phyloP scores from a whole-genome alignment of 1,140 invertebrate genomes.

The Zaprionus inermis region DNA sequence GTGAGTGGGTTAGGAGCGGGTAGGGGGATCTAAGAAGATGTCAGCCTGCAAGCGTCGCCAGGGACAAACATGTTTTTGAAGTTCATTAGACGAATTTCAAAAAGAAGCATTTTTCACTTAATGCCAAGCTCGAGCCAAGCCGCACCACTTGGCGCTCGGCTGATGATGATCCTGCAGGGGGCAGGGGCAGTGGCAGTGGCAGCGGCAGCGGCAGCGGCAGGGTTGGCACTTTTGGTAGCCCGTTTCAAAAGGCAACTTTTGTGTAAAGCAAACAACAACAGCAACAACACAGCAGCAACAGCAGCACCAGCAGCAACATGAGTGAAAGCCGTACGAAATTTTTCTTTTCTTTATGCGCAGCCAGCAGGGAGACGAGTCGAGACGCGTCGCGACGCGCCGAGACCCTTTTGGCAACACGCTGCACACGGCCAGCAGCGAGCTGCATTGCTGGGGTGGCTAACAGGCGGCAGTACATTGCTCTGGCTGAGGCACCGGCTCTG shows the following conservation, averaged over 20 bases:
- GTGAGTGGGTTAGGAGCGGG: not conserved
- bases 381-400: conserved; percentile 40
- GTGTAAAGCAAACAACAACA: conserved; percentile 56
- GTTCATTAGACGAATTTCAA: conserved; percentile 81
- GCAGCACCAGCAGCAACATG: conserved; percentile 39
- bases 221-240: conserved; percentile 60
- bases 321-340: conserved; percentile 75
- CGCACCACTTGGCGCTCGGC: conserved; percentile 55
- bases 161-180: conserved; percentile 26
- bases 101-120: conserved; percentile 75
- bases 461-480: conserved; percentile 70
- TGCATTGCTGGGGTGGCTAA: conserved; percentile 12
- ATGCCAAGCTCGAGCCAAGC: conserved; percentile 65
- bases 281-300: conserved; percentile 25
- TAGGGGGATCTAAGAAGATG: conserved; percentile 30
- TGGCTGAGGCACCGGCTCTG: conserved; percentile 53
- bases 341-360: conserved; percentile 78
- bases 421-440: conserved; percentile 1
- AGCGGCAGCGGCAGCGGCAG: not conserved
- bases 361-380: conserved; percentile 52
- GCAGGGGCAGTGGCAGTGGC: not conserved
- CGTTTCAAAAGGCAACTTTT: conserved; percentile 75
- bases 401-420: conserved; percentile 59
- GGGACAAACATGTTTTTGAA: conserved; percentile 83
- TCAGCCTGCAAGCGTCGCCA: conserved; percentile 42